These are phyloP conservation scores for Megamerina dolium DNA, from an alignment of 2,888 invertebrate genomes.

Conservation along the genomic window DNA sequence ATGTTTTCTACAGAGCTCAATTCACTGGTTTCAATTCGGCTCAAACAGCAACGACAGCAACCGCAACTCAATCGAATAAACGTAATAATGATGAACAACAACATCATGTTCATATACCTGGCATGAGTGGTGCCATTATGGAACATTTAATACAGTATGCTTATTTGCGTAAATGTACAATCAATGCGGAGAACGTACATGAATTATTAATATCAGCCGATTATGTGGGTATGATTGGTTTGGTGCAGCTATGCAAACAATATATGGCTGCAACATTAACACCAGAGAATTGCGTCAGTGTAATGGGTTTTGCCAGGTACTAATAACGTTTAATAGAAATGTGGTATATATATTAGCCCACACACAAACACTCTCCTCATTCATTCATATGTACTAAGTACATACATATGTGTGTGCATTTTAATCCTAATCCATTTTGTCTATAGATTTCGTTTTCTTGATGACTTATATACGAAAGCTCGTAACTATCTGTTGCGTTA, in stretches of 20 bases:
- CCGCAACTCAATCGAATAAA: too few species aligned
- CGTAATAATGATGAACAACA: slow-evolving; percentile 49
- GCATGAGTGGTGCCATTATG: slow-evolving; percentile 72
- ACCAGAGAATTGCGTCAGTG: slow-evolving; percentile 76
- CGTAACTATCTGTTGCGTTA: slow-evolving; percentile 68
- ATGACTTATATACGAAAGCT: slow-evolving; percentile 60
- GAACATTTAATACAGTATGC: slow-evolving; percentile 75
- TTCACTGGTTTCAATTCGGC: slow-evolving; percentile 36
- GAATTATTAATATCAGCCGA: slow-evolving; percentile 79
- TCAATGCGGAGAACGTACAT: slow-evolving; percentile 73
- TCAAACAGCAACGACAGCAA: slow-evolving; percentile 4
- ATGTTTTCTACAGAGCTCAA: slow-evolving; percentile 29
- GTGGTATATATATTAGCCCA: background rate
- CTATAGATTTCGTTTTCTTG: slow-evolving; percentile 45
- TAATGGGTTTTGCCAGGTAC: slow-evolving; percentile 76
- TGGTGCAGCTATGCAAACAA: slow-evolving; percentile 74
- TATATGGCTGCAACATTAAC: slow-evolving; percentile 64
- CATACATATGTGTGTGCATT: background rate
- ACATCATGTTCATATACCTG: slow-evolving; percentile 67
- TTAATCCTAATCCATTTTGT: too few species aligned
- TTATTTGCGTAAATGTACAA: slow-evolving; percentile 71
- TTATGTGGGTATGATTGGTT: slow-evolving; percentile 77
- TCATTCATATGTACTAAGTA: too few species aligned
- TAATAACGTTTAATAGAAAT: slow-evolving; percentile 12
- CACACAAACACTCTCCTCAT: too few species aligned